These are phyloP conservation scores for Athripsodes cinereus DNA, from an alignment of 2,888 invertebrate species.

Conservation along the genomic window DNA sequence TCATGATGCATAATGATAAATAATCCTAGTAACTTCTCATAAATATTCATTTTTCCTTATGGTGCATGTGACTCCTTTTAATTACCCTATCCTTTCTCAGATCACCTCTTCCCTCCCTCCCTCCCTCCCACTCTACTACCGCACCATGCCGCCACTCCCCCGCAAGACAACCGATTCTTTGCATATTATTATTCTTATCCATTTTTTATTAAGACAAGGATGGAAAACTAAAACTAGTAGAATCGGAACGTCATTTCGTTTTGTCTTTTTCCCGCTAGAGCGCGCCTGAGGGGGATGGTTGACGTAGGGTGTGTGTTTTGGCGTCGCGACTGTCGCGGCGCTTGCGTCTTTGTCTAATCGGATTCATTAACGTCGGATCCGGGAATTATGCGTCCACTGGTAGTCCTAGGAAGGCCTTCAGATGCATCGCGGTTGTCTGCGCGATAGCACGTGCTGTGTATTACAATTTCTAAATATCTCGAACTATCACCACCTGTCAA, in stretches of 20 bases:
- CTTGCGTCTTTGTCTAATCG: slow-evolving; percentile 40
- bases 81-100: slow-evolving; percentile 15
- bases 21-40: too few relatives aligned
- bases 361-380: slow-evolving; percentile 54
- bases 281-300: slow-evolving; percentile 18
- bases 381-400: slow-evolving; percentile 50
- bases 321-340: slow-evolving; percentile 22
- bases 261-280: slow-evolving; percentile 12
- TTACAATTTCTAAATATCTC: slow-evolving; percentile 30
- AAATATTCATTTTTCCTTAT: slow-evolving; percentile 13
- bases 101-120: slow-evolving; percentile 11
- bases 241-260: slow-evolving; percentile 29
- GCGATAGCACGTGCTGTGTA: slow-evolving; percentile 34
- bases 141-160: slow-evolving; percentile 26
- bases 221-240: slow-evolving; percentile 9
- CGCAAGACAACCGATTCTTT: slow-evolving; percentile 28
- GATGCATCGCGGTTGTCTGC: slow-evolving; percentile 35
- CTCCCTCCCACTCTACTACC: slow-evolving; percentile 22
- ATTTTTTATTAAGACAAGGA: slow-evolving; percentile 23
- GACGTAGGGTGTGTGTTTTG: slow-evolving; percentile 15
- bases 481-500: slow-evolving; percentile 33
- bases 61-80: slow-evolving; percentile 24
- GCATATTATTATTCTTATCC: slow-evolving; percentile 16
- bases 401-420: slow-evolving; percentile 39
- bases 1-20: too few relatives aligned